Evolutionary conservation across 2,113 vertebrate species (phyloP).

Genomic region (Trinectes maculatus): DNA sequence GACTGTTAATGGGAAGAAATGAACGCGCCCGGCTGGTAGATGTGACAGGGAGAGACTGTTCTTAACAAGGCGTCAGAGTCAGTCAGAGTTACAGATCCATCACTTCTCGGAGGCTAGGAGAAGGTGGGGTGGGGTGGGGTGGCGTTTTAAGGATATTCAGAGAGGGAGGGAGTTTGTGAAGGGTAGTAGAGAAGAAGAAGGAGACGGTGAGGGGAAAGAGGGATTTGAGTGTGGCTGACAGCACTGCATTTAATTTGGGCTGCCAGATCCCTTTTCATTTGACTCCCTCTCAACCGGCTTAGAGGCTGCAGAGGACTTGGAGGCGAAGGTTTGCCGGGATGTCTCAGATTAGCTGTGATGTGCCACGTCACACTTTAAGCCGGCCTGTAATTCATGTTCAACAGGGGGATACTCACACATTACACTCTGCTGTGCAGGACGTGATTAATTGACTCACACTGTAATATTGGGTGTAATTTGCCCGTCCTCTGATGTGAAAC

Average conservation of each 20-base stretch:
- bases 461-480: slow-evolving; percentile 82
- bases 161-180: slow-evolving; percentile 72
- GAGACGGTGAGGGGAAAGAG: slow-evolving; percentile 63
- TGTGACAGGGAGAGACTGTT: slow-evolving; percentile 83
- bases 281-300: slow-evolving; percentile 79
- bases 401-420: slow-evolving; percentile 83
- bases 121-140: slow-evolving; percentile 33
- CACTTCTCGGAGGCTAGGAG: slow-evolving; percentile 67
- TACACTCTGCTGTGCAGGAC: slow-evolving; percentile 79
- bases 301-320: slow-evolving; percentile 74
- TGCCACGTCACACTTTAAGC: slow-evolving; percentile 80
- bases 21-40: slow-evolving; percentile 79
- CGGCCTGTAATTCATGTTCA: slow-evolving; percentile 82
- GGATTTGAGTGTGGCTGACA: slow-evolving; percentile 78
- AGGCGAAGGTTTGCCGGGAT: slow-evolving; percentile 76
- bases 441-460: slow-evolving; percentile 81
- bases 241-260: slow-evolving; percentile 81
- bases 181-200: slow-evolving; percentile 72
- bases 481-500: slow-evolving; percentile 80
- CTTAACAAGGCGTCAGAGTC: slow-evolving; percentile 84
- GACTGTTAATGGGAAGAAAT: slow-evolving; percentile 82
- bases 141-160: slow-evolving; percentile 76
- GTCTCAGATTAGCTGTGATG: slow-evolving; percentile 79
- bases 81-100: slow-evolving; percentile 84
- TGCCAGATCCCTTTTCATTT: slow-evolving; percentile 83